Base-by-base conservation (phyloP, 2,113 vertebrate genomes). In the Aptenodytes patagonicus region DNA sequence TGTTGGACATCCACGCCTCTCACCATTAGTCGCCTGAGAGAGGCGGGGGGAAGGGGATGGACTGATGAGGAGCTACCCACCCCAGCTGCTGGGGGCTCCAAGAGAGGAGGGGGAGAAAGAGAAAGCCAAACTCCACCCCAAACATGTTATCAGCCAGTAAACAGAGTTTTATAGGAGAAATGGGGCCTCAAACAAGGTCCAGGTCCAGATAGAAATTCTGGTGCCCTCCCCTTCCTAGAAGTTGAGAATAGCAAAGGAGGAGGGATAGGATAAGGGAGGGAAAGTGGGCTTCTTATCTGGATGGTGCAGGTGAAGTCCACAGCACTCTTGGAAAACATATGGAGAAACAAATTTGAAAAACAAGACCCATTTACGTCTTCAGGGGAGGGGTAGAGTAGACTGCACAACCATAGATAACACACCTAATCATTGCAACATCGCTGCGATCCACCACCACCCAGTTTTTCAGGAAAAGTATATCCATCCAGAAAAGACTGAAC, bases 391-490 rank as follows among this genome's bases (percentile, higher is more conserved):
- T 65, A 94, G 81, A 31, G 65, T 9, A 81, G 68, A 65, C 91
- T 96, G 93, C 84, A 90, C 62, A 86, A 46, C 36, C n/a, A 20
- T 4, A 95, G 93, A 97, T 84, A 96, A 95, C 51, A 66, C 38
- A 12, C 84, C 66, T 90, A 65, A 75, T 86, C 78, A 44, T 87
- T 85, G 85, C 89, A 77, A 75, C 87, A 91, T 66, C 26, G 0
- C 72, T 60, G 77, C 3, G 8, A 78, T 78, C 72, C 76, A 87
- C 86, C 70, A 81, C 65, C 65, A 69, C 84, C 94, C 84, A 87
- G 93, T 91, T 93, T 91, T 94, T 95, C 95, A 89, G 81, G 88
- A 95, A 95, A 94, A 91, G 70, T 83, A 22, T 14, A 93, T 62
- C 58, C 71, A 70, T 72, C n/a, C 91, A 91, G 66, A 70, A 85